Conservation (phyloP, 2,113 vertebrate genomes). For the Nothoprocta pentlandii region DNA sequence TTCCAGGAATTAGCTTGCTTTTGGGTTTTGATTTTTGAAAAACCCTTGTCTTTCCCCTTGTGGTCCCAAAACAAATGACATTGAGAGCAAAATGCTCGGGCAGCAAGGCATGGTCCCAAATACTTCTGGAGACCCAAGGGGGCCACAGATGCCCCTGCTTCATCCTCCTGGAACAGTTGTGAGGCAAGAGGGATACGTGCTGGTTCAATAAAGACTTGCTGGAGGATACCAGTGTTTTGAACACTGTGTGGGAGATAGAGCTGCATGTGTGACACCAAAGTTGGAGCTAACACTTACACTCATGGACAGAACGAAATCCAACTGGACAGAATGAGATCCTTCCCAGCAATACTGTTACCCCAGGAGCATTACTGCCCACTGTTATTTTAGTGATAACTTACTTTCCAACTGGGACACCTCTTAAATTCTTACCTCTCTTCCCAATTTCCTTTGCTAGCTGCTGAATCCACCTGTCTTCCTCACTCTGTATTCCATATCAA, state of each 20-base stretch:
- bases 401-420: neutral
- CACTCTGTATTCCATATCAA: neutral
- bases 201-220: neutral
- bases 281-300: neutral
- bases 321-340: neutral
- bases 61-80: neutral
- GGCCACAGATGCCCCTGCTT: neutral
- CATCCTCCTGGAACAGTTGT: neutral
- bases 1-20: neutral
- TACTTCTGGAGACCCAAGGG: neutral
- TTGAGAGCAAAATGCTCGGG: neutral
- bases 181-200: rapidly evolving
- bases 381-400: neutral
- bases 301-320: neutral
- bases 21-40: neutral
- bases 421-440: neutral
- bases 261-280: neutral
- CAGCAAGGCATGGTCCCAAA: rapidly evolving
- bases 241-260: rapidly evolving
- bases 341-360: neutral
- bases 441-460: neutral
- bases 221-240: neutral
- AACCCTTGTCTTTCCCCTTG: neutral
- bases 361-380: neutral
- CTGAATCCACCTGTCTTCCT: neutral